A percentile compares a stretch with the other conserved stretches of the same genome.
Conservation (phyloP, 2,888 invertebrate species). For the Onchidella celtica region DNA sequence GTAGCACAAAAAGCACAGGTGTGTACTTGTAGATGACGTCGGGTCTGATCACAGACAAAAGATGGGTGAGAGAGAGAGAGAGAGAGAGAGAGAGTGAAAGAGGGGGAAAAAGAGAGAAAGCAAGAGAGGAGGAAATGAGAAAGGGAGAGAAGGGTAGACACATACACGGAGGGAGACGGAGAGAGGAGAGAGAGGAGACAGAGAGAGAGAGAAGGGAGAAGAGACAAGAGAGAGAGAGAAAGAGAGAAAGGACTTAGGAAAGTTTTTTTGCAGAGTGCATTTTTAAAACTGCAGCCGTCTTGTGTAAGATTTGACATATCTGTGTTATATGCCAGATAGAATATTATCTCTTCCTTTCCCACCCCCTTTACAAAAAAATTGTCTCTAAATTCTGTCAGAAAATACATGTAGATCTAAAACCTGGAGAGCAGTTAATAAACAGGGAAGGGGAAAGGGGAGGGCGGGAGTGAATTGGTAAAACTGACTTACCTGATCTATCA, state of each 20-base stretch:
- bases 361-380: no score
- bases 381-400: no score
- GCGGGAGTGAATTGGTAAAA: neutral
- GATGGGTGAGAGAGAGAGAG: no score
- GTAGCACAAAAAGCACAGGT: no score
- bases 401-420: no score
- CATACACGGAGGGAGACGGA: conserved; percentile 1
- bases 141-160: conserved; percentile 16
- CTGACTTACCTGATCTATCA: conserved; percentile 56
- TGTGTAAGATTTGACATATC: no score
- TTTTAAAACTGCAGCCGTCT: no score
- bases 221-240: conserved; percentile 4
- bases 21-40: no score
- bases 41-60: neutral
- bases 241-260: neutral
- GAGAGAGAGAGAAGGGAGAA: conserved; percentile 23
- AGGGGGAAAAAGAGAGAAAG: neutral
- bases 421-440: no score
- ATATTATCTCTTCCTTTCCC: no score
- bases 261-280: neutral
- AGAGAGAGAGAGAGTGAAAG: neutral
- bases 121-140: neutral
- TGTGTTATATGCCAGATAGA: no score
- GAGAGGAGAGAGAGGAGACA: conserved; percentile 8
- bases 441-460: neutral